Evolutionary conservation across 2,113 vertebrate species (phyloP), one percentile per base, ranked within the genome.

Genomic region (Glareola pratincola): DNA sequence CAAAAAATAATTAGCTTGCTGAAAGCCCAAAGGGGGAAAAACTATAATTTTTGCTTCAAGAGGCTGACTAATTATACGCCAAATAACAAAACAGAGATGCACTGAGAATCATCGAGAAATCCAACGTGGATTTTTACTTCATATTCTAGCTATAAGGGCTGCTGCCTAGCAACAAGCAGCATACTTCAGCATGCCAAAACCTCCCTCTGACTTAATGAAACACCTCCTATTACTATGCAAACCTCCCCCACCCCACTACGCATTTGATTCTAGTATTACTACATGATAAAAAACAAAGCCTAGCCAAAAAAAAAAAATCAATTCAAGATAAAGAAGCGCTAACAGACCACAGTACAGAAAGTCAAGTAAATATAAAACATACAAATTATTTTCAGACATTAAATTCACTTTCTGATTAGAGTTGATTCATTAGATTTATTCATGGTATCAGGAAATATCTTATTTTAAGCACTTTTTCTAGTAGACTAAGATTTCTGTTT

Each of bases 121-220:
- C 72, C 92, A 86, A 85, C 22, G 4, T 95, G 86, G 95, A 97
- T 96, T 97, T 97, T 96, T 97, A 66, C 95, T 90, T 88, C 85
- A 94, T 96, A 95, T 97, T 98, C 93, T 77, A 95, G 88, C 64
- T 94, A 15, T 64, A 90, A 89, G 91, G 79, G 89, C 89, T 97
- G 71, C 47, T 68, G 74, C 98, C 95, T 98, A 98, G 98, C 98
- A 98, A 98, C 98, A 93, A 94, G 87, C 90, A 94, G 84, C 64
- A 85, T 88, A 92, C 78, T 91, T 83, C 56, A 71, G 91, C 96
- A 85, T 90, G 96, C 90, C 88, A 97, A 97, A 95, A 77, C 59
- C 88, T 96, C 78, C 87, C 79, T 74, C 81, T 17, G 37, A 82
- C 63, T 95, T 85, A 85, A 97, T 84, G 67, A 92, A 97, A 92